Evolutionary conservation across 2,113 vertebrate genomes (phyloP), one percentile per base, ranked within the genome.

Genomic region (Pseudorasbora parva): DNA sequence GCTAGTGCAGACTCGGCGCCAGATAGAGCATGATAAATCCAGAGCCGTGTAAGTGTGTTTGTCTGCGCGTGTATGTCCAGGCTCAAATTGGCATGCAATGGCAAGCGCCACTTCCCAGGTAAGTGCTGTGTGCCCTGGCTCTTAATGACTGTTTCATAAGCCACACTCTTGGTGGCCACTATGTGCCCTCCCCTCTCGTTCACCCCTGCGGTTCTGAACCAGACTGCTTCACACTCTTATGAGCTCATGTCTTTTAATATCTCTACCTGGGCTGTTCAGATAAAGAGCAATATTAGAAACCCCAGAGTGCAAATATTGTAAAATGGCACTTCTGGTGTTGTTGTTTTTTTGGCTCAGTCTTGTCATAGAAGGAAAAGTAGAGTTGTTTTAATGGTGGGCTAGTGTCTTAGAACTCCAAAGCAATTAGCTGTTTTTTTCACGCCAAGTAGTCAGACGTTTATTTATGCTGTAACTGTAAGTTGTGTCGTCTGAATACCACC

Each of bases 261-360:
- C 87, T 91, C 90, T 86, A 92, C 90, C 92, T 93, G 92, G 91
- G 89, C 89, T 81, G 88, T 91, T 90, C 91, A 93, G 93, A 94
- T 93, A 93, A 94, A 94, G 91, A 90, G 88, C 87, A 90, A 91
- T 92, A 92, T 94, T 94, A 92, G 88, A 92, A 94, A 91, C 87
- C 89, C 87, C 90, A 88, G 90, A 89, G 91, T 89, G 91, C 90
- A 91, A 89, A 91, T 90, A 84, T 90, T 90, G 83, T 88, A 91
- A 91, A 91, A 78, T 69, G 60, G 74, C 71, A 82, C 90, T 88
- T 89, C 88, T 37, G 27, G 81, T 87, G 82, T 89, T 17, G 83
- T 87, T 88, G n/a, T 85, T 84, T 60, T 88, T 85, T 81, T 85
- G 33, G 2, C 88, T 89, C 85, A 91, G 74, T 56, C 66, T 43